A percentile compares a stretch with the other conserved stretches of the same genome.
Conservation (phyloP, 92 coral and sea anemone species). For the Zoanthus sociatus region DNA sequence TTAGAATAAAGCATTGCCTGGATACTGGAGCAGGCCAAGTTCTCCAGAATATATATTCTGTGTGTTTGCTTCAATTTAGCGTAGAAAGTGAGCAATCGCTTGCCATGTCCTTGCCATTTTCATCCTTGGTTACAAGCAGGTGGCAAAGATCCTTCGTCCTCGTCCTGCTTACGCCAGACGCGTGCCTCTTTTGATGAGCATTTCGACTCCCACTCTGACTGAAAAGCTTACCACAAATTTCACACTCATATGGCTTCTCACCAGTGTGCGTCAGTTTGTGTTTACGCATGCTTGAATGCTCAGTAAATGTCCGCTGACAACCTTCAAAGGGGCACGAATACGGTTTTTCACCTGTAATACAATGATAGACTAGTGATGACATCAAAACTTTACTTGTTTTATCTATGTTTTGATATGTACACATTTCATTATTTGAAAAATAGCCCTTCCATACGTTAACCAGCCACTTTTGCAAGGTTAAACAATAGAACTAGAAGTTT, state of each 20-base stretch:
- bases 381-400: too few species aligned
- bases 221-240: constrained; percentile 83
- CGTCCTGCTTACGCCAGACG: constrained; percentile 11
- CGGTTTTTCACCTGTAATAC: constrained; percentile 78
- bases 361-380: background rate
- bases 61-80: too few species aligned
- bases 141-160: constrained; percentile 44
- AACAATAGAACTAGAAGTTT: too few species aligned
- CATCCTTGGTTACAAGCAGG: constrained; percentile 56
- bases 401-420: too few species aligned
- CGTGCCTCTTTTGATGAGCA: constrained; percentile 85
- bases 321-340: constrained; percentile 75
- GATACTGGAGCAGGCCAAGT: too few species aligned
- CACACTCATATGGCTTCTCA: constrained; percentile 84
- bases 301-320: constrained; percentile 87
- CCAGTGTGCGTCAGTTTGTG: constrained; percentile 91
- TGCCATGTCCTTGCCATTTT: constrained; percentile 40
- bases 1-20: too few species aligned
- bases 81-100: constrained; percentile 46
- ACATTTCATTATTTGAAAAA: too few species aligned
- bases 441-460: too few species aligned
- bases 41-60: too few species aligned
- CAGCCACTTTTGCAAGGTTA: too few species aligned
- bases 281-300: constrained; percentile 89
- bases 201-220: constrained; percentile 94